These are phyloP conservation scores for Sterrhoptilus dennistouni DNA, from an alignment of 2,113 vertebrate species.

Conservation along the genomic window DNA sequence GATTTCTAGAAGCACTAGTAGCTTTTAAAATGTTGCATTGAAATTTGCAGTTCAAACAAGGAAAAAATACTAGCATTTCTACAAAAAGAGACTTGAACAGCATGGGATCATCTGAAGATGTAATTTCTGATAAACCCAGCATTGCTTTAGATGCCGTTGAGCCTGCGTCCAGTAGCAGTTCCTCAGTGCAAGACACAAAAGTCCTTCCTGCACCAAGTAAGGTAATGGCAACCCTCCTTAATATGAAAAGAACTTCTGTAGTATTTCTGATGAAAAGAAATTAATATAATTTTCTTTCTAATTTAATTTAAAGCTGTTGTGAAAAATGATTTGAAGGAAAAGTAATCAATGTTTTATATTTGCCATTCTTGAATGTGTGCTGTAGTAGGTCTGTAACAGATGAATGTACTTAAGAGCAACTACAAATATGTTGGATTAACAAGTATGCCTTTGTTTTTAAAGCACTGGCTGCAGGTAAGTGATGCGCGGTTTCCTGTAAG, in stretches of 20 bases:
- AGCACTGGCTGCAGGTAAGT: not conserved
- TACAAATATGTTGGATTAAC: not conserved
- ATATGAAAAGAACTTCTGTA: not conserved
- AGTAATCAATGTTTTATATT: not conserved
- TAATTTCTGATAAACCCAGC: constrained; percentile 73
- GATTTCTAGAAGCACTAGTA: not conserved
- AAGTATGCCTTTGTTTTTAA: not conserved
- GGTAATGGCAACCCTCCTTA: constrained; percentile 67
- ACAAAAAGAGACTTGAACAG: constrained; percentile 19
- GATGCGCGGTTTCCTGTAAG: not conserved
- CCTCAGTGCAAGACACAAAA: constrained; percentile 59
- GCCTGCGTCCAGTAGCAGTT: constrained; percentile 68
- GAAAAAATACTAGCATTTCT: constrained; percentile 43
- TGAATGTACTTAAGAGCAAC: not conserved
- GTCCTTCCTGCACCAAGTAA: constrained; percentile 71
- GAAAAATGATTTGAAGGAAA: not conserved
- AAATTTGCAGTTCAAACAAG: constrained; percentile 60
- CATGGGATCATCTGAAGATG: constrained; percentile 69
- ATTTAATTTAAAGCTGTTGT: not conserved
- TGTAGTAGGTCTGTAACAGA: not conserved
- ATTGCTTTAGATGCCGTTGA: constrained; percentile 71
- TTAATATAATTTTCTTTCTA: not conserved
- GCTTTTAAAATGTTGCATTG: not conserved
- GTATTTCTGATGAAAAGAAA: not conserved
- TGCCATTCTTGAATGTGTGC: not conserved